Conservation (phyloP, 2,797 vertebrate species). For the Phrynocephalus forsythii region DNA sequence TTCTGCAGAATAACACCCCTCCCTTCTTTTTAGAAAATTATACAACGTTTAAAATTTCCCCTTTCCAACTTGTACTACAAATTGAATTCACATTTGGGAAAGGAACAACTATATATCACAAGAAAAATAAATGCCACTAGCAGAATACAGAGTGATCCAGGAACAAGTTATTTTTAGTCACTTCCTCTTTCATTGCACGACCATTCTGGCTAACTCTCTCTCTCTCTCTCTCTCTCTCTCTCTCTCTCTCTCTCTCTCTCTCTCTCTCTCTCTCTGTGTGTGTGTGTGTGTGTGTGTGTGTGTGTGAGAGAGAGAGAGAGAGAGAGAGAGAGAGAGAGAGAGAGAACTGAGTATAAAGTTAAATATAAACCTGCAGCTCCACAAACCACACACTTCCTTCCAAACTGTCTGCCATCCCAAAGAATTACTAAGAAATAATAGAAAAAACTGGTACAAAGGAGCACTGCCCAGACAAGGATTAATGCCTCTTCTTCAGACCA, state of each 20-base stretch:
- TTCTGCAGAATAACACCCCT: background rate
- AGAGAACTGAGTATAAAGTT: slow-evolving; percentile 21
- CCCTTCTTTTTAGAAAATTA: background rate
- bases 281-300: no score
- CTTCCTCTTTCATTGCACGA: slow-evolving; percentile 3
- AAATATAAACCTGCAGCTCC: slow-evolving; percentile 33
- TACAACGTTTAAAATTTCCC: slow-evolving; percentile 18
- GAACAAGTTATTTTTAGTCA: slow-evolving; percentile 34
- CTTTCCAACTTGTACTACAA: slow-evolving; percentile 32
- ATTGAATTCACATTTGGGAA: slow-evolving; percentile 39
- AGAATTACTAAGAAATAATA: background rate
- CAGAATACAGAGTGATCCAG: slow-evolving; percentile 31
- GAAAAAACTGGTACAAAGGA: background rate
- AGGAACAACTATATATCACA: slow-evolving; percentile 22
- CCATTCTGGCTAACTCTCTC: slow-evolving; percentile 17
- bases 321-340: background rate
- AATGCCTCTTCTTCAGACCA: background rate
- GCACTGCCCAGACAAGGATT: slow-evolving; percentile 1
- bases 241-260: background rate
- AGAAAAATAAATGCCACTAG: background rate
- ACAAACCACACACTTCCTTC: slow-evolving; percentile 37
- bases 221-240: background rate
- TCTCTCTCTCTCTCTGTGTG: no score
- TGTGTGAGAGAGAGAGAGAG: background rate
- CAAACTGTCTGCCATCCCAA: slow-evolving; percentile 29